Conservation (phyloP, 1,140 invertebrate species). For the Oedothorax gibbosus region DNA sequence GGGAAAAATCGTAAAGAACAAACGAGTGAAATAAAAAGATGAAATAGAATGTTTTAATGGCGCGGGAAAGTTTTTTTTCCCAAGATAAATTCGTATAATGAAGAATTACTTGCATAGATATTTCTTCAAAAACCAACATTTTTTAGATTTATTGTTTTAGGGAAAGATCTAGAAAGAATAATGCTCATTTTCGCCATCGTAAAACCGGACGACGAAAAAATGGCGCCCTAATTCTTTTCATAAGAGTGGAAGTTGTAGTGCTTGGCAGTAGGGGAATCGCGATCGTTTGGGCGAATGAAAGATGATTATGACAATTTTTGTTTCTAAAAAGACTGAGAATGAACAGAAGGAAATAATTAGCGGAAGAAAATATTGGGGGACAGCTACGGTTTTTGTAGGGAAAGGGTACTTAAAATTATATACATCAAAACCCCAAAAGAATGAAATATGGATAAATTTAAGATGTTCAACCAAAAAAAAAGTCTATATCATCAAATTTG, state of each 20-base stretch:
- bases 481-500: too few relatives aligned
- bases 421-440: conserved; percentile 11
- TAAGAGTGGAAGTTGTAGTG: not conserved
- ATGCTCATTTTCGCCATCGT: conserved; percentile 45
- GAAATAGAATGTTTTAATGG: conserved; percentile 54
- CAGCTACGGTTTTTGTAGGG: too few relatives aligned
- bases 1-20: not conserved
- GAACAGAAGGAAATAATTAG: conserved; percentile 45
- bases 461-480: too few relatives aligned
- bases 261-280: conserved; percentile 9
- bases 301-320: conserved; percentile 53
- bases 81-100: conserved; percentile 11
- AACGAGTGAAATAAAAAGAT: not conserved
- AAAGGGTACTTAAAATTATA: not conserved
- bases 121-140: too few relatives aligned
- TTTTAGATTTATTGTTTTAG: too few relatives aligned
- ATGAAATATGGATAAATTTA: too few relatives aligned
- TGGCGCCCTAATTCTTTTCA: conserved; percentile 29
- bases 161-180: conserved; percentile 7
- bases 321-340: conserved; percentile 21
- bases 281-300: conserved; percentile 34
- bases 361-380: conserved; percentile 17
- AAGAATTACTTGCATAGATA: not conserved
- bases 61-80: conserved; percentile 36
- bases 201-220: conserved; percentile 36